Conservation (phyloP, 2,888 invertebrate genomes). For the Molorchus minor region DNA sequence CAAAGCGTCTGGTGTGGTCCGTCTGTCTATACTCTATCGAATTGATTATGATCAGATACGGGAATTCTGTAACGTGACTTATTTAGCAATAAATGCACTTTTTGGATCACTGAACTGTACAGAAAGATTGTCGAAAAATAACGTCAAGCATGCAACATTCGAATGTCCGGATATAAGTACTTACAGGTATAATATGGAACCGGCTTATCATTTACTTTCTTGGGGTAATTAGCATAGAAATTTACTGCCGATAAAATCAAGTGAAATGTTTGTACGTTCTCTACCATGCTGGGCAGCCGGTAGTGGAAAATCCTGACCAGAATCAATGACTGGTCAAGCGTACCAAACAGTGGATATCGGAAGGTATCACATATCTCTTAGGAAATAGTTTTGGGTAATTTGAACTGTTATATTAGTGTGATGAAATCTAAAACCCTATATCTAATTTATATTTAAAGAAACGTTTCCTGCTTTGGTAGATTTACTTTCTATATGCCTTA, state of each 20-base stretch:
- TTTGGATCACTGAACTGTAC: background rate
- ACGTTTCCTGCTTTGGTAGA: no score
- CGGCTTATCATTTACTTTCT: conserved; percentile 16
- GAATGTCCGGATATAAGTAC: conserved; percentile 1
- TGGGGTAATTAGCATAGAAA: conserved; percentile 11
- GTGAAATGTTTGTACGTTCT: conserved; percentile 7
- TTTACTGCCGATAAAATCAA: conserved; percentile 6
- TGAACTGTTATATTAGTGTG: no score
- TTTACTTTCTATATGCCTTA: no score
- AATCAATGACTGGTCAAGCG: conserved; percentile 3
- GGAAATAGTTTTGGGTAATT: background rate
- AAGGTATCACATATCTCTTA: background rate
- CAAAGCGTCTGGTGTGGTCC: no score
- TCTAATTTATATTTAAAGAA: no score
- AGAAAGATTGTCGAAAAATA: conserved; percentile 3
- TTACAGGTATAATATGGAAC: no score
- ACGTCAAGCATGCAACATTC: conserved; percentile 3
- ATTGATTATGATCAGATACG: no score
- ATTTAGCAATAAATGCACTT: background rate
- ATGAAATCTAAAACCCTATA: no score
- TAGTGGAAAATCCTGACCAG: background rate
- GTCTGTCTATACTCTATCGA: no score
- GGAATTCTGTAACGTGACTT: no score
- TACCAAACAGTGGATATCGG: background rate
- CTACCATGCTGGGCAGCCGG: conserved; percentile 7